Base-by-base conservation (phyloP, 1,140 invertebrate genomes). In the Neomicropteryx cornuta region DNA sequence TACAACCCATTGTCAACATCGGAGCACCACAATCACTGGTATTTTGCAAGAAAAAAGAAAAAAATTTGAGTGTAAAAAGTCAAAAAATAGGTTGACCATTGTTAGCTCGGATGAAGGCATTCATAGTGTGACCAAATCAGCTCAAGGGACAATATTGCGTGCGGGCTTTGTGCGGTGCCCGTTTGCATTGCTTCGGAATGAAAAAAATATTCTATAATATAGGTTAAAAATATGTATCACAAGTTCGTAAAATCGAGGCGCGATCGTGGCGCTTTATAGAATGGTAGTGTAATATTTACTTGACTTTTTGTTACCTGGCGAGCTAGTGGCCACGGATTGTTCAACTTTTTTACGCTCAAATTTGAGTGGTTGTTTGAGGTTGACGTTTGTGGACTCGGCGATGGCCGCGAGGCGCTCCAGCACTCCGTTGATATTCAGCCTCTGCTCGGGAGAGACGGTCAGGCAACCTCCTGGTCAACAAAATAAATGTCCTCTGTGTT, bases 371-470 rank as follows among this genome's bases (percentile, higher is more conserved):
- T 82, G 79, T 55, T 83, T 79, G 8, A 83, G 70, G 62, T 84
- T 82, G 62, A 84, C 79, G 39, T 78, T 77, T 56, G 79, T 77
- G 18, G 85, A 82, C 62, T 91, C 85, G 4, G 85, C 86, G 46
- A 96, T 84, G 27, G 88, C 82, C 33, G 86, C 86, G 34, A 96
- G 55, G 44, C 84, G 70, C 52, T 96, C 90, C 48, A 95, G 60
- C 11, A 97, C 59, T 44, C 76, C 79, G 36, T 76, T 72, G 16
- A 94, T 80, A 24, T 74, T 77, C 29, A 91, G 66, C 36, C 93
- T 73, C 39, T 81, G 71, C 29, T 71, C 68, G 0, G 92, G 92
- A 56, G 94, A 84, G 6, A 89, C 73, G 46, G 77, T 74, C 18
- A 97, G 73, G 65, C 88, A 89, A 18, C 83, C 82, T 56, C 73